phyloP scores from a whole-genome alignment of 1,140 invertebrate species.

The Drosophila prosaltans region DNA sequence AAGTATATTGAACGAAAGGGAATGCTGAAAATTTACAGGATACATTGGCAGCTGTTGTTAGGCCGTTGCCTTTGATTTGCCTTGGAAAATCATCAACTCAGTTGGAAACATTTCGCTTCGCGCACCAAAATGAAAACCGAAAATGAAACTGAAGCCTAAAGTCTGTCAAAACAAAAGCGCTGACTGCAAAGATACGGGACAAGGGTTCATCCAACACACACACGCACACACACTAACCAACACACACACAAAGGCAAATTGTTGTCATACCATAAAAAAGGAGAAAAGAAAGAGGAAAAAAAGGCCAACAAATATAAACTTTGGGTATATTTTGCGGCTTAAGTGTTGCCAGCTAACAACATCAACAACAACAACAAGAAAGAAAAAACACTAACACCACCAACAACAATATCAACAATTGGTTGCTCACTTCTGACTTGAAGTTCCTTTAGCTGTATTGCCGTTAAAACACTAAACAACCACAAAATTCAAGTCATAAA shows the following conservation, averaged over 20 bases:
- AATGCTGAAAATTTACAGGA: slow-evolving; percentile 67
- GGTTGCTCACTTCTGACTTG: slow-evolving; percentile 32
- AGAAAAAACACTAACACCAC: background rate
- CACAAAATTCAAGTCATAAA: slow-evolving; percentile 23
- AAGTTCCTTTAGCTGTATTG: slow-evolving; percentile 8
- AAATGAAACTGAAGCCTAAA: slow-evolving; percentile 37
- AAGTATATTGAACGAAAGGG: slow-evolving; percentile 47
- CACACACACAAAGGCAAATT: slow-evolving; percentile 58
- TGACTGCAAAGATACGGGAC: slow-evolving; percentile 41
- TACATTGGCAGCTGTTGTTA: slow-evolving; percentile 22
- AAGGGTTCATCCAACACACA: slow-evolving; percentile 36
- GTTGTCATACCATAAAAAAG: slow-evolving; percentile 34
- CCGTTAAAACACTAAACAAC: slow-evolving; percentile 28
- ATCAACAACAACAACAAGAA: slow-evolving; percentile 26
- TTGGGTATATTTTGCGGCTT: slow-evolving; percentile 74
- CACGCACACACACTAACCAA: background rate
- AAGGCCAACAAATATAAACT: slow-evolving; percentile 66
- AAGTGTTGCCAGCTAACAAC: slow-evolving; percentile 62
- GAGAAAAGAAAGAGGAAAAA: slow-evolving; percentile 56
- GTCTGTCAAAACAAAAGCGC: slow-evolving; percentile 51
- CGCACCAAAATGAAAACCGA: slow-evolving; percentile 34
- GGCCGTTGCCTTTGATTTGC: slow-evolving; percentile 65
- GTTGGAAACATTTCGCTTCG: slow-evolving; percentile 66
- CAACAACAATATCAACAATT: slow-evolving; percentile 43
- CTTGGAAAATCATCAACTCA: slow-evolving; percentile 71